Conservation (phyloP, 1,140 invertebrate genomes). For the Oscheius sp. region DNA sequence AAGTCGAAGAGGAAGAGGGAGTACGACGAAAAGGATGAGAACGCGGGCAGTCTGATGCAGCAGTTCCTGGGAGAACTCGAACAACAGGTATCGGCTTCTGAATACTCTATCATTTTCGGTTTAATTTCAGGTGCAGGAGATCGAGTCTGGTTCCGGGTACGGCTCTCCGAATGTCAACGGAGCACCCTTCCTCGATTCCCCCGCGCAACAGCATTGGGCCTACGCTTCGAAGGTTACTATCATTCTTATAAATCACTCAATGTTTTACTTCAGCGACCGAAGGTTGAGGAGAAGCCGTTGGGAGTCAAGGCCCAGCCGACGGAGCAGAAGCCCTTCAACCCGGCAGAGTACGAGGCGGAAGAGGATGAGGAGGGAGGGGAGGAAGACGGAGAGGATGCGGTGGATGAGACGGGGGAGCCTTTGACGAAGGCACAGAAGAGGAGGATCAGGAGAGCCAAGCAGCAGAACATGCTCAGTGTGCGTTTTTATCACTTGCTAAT, state of each 20-base stretch:
- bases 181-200: not conserved
- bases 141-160: too few species aligned
- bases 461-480: slow-evolving; percentile 25
- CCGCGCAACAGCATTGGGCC: slow-evolving; percentile 9
- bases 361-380: slow-evolving; percentile 26
- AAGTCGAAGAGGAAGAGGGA: slow-evolving; percentile 49
- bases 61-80: slow-evolving; percentile 23
- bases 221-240: slow-evolving; percentile 1
- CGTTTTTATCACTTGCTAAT: too few species aligned
- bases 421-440: slow-evolving; percentile 17
- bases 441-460: not conserved
- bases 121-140: not conserved
- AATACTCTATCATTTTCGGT: slow-evolving; percentile 14
- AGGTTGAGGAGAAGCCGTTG: not conserved
- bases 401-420: slow-evolving; percentile 24
- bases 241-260: not conserved
- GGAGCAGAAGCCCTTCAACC: not conserved
- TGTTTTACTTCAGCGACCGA: slow-evolving; percentile 8
- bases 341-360: slow-evolving; percentile 5
- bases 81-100: slow-evolving; percentile 8
- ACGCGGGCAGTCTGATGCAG: slow-evolving; percentile 8
- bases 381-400: slow-evolving; percentile 28
- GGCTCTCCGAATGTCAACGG: not conserved
- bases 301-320: not conserved
- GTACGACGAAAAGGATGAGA: slow-evolving; percentile 24